Evolutionary conservation across 2,797 vertebrate genomes (phyloP).

Genomic region (Glossophaga mutica): DNA sequence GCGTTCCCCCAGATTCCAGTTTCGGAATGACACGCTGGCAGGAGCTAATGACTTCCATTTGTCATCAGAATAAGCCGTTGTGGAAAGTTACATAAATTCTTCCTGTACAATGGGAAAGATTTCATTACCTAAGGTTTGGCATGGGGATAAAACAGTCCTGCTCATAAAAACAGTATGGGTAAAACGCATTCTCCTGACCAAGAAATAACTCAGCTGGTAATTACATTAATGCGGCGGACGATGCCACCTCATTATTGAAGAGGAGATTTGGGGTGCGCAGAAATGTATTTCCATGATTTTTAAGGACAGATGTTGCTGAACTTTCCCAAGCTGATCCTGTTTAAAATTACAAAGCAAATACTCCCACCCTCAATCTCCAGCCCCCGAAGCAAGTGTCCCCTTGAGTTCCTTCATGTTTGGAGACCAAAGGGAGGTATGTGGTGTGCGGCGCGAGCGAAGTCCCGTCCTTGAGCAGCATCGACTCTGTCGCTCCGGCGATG

Average conservation of each 20-base stretch:
- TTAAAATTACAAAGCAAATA: neutral
- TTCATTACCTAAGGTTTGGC: neutral
- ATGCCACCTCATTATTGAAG: neutral
- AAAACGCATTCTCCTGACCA: neutral
- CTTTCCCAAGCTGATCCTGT: neutral
- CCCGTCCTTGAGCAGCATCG: neutral
- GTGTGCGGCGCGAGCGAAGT: neutral
- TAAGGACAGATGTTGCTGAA: neutral
- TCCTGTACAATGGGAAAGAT: neutral
- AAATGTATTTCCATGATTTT: neutral
- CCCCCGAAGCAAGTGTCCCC: neutral
- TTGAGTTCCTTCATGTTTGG: neutral
- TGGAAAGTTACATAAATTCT: neutral
- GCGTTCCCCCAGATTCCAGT: neutral
- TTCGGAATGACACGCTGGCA: neutral
- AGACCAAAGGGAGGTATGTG: neutral
- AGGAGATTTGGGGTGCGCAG: neutral
- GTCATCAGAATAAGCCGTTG: neutral
- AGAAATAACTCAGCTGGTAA: neutral
- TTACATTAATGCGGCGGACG: neutral
- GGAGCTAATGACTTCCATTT: neutral
- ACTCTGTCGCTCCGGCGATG: neutral
- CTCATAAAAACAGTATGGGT: neutral
- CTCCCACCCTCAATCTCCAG: neutral
- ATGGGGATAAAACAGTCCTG: neutral